Base-by-base conservation (phyloP, 1,140 invertebrate species). In the Atta colombica region DNA sequence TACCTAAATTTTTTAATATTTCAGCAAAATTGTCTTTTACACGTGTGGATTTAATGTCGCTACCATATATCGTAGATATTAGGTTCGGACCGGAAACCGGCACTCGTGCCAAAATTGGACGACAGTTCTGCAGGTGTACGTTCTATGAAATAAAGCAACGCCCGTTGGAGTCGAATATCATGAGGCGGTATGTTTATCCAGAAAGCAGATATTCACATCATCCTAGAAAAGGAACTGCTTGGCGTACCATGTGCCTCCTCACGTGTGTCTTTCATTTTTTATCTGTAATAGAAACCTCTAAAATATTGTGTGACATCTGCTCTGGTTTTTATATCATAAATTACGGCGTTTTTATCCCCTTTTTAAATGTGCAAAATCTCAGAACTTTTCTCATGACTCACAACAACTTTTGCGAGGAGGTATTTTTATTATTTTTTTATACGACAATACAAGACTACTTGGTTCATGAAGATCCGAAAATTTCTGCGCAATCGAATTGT, bases 141-240 rank as follows among this genome's bases (percentile, higher is more conserved):
- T 45, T 21, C 49, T 16, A 16, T 51, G 28, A 68, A 82, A 72
- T 72, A 60, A 21, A 60, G 55, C 68, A n/a, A 74, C 21, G 66
- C 28, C 39, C 25, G 25, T 35, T 7, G 68, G 68, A 60, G 35
- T 72, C 78, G 53, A 74, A 51, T 49, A 82, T 74, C 68, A 31
- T 31, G 80, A 49, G 69, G n/a, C 80, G 80, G 39, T 63, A 49
- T 74, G 55, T 84, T 84, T 84, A 74, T 84, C 80, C 69, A 75
- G 68, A 84, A 84, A 84, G 55, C 55, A 74, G 80, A 84, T 84
- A 84, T 84, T 61, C 80, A 84, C 80, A 63, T 74, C 25, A 63
- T 74, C 55, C 28, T 74, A 12, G 68, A 74, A 84, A 35, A 84
- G 25, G 14, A 61, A 84, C 68, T 49, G 14, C 68, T 8, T 25